phyloP scores from a whole-genome alignment of 2,113 vertebrate genomes.

The Chlorocebus sabaeus region DNA sequence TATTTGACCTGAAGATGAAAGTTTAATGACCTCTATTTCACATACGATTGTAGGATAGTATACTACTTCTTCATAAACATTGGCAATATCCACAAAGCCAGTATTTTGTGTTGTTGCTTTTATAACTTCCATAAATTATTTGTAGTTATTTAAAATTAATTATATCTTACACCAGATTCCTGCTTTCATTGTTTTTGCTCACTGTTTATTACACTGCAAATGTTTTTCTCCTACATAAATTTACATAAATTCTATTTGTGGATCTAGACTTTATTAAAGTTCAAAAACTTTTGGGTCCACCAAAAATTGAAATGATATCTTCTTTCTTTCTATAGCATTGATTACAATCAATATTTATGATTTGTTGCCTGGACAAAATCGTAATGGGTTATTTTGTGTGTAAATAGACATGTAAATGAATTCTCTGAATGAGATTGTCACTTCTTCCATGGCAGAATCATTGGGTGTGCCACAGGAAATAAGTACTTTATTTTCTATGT shows the following conservation, averaged over 20 bases:
- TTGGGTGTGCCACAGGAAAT: neutral
- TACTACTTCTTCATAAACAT: neutral
- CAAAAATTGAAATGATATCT: neutral
- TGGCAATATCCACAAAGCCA: neutral
- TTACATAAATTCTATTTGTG: neutral
- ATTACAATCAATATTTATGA: neutral
- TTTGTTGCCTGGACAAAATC: neutral
- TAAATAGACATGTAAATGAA: neutral
- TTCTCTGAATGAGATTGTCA: neutral
- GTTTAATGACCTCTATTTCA: constrained; percentile 45
- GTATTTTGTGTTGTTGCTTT: neutral
- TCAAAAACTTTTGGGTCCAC: neutral
- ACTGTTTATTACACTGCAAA: neutral
- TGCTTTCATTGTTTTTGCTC: neutral
- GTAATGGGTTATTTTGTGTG: neutral
- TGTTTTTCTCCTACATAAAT: neutral
- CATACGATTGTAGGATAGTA: neutral
- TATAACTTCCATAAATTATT: neutral
- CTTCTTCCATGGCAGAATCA: neutral
- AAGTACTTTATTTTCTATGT: neutral
- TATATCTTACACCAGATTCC: neutral
- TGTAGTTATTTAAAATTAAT: neutral
- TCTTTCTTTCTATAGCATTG: neutral
- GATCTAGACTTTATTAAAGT: neutral
- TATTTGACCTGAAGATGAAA: constrained; percentile 43